Evolutionary conservation across 1,140 invertebrate genomes (phyloP), one percentile per base, ranked within the genome.

Genomic region (Penaeus chinensis): DNA sequence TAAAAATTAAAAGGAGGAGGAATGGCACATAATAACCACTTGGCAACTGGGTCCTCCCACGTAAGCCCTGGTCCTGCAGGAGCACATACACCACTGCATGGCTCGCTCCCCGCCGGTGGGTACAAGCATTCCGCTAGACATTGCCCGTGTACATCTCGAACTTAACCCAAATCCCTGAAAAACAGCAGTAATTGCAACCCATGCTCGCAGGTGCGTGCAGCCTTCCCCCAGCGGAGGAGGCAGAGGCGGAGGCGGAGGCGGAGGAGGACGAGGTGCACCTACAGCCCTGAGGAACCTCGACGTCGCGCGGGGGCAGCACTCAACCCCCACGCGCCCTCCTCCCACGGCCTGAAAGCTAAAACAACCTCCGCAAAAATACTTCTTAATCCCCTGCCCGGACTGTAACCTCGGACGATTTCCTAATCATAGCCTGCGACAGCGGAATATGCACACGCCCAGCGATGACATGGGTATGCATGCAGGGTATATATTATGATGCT

Each of bases 11-110:
- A 65, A 8, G 18, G 16, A 42, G 76, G 19, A 66, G 27, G 22
- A 42, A 20, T 24, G 37, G 7, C 24, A 37, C 11, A 54, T 79
- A 85, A 85, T 85, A 69, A 85, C 77, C 19, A 13, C 20, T 22
- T 32, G 76, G 84, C 76, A 85, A 85, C 84, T 69, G 62, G 27
- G 10, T 42, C 84, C 71, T 76, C 42, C 60, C 37, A 85, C 84
- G 65, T 60, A 42, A 80, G 77, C 62, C 54, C 22, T 19, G 71
- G 77, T 85, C 61, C 84, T 80, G 84, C 84, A 80, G 84, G 61
- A 69, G 69, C 78, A 85, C 76, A 85, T 60, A 66, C 54, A 54
- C 54, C 54, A 54, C 54, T 54, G 54, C 54, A 54, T 54, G 54
- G 54, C 54, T 54, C 54, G 54, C 54, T 54, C 54, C 61, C 84